Evolutionary conservation across 1,140 invertebrate genomes (phyloP).

Genomic region (Drosophila bocki): DNA sequence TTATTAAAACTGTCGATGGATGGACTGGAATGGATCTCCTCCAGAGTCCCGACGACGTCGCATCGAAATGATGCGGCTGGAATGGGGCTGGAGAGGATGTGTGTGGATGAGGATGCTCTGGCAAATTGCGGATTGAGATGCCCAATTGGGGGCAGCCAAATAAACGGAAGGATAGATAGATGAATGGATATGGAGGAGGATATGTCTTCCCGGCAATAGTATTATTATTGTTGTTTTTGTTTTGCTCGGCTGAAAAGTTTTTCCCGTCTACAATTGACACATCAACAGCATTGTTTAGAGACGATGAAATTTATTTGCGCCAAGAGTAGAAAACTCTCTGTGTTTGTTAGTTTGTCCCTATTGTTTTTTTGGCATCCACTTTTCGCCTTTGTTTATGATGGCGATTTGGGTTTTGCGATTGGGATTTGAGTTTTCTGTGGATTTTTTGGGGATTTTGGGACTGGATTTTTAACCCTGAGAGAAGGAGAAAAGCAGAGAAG

Average conservation of each 20-base stretch:
- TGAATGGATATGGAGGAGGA: constrained; percentile 7
- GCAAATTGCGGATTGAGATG: constrained; percentile 35
- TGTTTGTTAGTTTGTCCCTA: constrained; percentile 33
- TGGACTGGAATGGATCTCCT: constrained; percentile 39
- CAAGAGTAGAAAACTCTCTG: constrained; percentile 29
- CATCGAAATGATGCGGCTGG: neutral
- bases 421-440: constrained; percentile 20
- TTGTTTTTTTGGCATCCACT: constrained; percentile 43
- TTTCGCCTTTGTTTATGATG: constrained; percentile 26
- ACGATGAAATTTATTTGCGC: constrained; percentile 58
- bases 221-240: constrained; percentile 29
- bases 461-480: constrained; percentile 1
- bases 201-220: neutral
- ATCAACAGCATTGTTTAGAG: constrained; percentile 74
- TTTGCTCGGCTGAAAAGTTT: constrained; percentile 26
- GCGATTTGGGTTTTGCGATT: constrained; percentile 19
- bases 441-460: constrained; percentile 20
- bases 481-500: neutral
- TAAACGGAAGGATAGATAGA: constrained; percentile 17
- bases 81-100: neutral
- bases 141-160: constrained; percentile 20
- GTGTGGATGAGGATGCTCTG: constrained; percentile 20
- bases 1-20: constrained; percentile 78
- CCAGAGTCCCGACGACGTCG: constrained; percentile 4
- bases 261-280: constrained; percentile 52